Conservation (phyloP, 2,888 invertebrate genomes). For the Drosophila mimetica region DNA sequence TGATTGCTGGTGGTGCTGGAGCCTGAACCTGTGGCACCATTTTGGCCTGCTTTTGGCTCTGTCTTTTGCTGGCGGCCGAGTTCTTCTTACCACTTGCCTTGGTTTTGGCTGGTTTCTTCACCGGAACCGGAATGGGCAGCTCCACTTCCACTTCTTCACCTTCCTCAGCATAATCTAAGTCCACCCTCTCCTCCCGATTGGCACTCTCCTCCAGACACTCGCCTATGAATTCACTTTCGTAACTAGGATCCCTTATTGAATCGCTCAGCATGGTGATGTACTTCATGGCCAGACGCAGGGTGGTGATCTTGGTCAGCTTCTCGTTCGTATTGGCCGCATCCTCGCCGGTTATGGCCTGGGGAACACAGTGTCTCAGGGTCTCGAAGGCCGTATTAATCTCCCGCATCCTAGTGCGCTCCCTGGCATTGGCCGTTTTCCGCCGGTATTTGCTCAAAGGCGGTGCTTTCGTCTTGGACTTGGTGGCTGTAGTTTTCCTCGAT, state of each 20-base stretch:
- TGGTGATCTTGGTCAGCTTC: conserved; percentile 95
- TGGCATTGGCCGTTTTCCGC: conserved; percentile 94
- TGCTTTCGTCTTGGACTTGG: conserved; percentile 87
- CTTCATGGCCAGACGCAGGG: conserved; percentile 93
- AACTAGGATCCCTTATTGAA: conserved; percentile 85
- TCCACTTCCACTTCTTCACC: conserved; percentile 41
- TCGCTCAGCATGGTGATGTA: conserved; percentile 92
- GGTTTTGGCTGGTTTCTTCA: conserved; percentile 33
- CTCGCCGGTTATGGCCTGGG: conserved; percentile 84
- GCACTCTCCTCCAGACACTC: conserved; percentile 75
- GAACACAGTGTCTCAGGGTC: conserved; percentile 90
- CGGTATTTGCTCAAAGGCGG: conserved; percentile 94
- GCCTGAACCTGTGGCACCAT: not conserved
- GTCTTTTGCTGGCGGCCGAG: conserved; percentile 34
- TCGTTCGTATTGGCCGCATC: conserved; percentile 87
- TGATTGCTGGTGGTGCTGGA: not conserved
- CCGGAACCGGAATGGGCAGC: conserved; percentile 30
- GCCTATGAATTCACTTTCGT: conserved; percentile 76
- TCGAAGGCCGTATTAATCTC: conserved; percentile 96
- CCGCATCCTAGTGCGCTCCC: conserved; percentile 94
- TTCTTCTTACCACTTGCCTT: conserved; percentile 57
- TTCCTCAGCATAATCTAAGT: conserved; percentile 43
- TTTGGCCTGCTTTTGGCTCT: conserved; percentile 40
- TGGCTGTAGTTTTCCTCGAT: conserved; percentile 22
- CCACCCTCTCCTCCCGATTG: conserved; percentile 49